phyloP scores from a whole-genome alignment of 2,113 vertebrate species.

The Phodopus roborovskii region DNA sequence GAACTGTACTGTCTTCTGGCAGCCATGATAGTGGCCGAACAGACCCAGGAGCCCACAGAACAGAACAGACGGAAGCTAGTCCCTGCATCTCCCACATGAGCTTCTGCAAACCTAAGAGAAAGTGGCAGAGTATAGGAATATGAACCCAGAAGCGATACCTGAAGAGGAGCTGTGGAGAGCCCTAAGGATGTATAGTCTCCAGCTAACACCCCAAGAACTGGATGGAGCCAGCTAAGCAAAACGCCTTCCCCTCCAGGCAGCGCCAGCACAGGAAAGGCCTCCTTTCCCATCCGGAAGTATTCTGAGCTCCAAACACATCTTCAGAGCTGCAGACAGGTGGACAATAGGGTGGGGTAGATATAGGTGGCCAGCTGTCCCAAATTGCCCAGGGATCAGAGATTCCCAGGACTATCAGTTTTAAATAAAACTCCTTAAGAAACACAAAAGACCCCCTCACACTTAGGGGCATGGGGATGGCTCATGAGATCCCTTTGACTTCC shows the following conservation, averaged over 20 bases:
- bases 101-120: neutral
- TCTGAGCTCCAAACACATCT: neutral
- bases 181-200: neutral
- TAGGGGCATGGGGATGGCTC: neutral
- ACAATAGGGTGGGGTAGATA: no score
- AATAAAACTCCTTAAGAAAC: neutral
- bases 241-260: neutral
- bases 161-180: accelerated
- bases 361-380: neutral
- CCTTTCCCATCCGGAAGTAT: neutral
- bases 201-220: neutral
- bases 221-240: neutral
- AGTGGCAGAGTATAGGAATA: accelerated
- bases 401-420: neutral
- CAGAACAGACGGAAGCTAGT: neutral
- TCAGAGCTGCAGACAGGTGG: neutral
- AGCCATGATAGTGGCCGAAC: neutral
- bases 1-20: neutral
- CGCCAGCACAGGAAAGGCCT: neutral
- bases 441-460: neutral
- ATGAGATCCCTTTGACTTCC: neutral
- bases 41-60: neutral
- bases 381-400: neutral
- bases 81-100: no score
- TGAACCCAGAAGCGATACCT: accelerated